Base-by-base conservation (phyloP, 1,140 invertebrate species). In the Bombus waltoni region DNA sequence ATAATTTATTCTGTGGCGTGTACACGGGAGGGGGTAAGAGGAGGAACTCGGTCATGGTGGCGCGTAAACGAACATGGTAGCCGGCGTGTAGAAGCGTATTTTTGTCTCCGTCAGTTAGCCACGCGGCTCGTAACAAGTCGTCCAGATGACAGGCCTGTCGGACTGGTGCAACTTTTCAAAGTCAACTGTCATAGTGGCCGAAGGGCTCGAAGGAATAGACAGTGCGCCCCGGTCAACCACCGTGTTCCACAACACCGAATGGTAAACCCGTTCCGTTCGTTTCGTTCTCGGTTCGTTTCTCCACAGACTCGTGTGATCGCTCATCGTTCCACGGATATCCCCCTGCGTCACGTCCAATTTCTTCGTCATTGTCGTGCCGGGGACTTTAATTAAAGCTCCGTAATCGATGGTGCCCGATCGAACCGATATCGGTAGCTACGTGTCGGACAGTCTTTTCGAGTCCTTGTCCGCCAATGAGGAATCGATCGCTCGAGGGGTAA, bases 131-230 rank as follows among this genome's bases (percentile, higher is more conserved):
- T 82, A 87, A 89, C 87, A 87, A 91, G 91, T 90, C 88, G 86
- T 73, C 88, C 86, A 84, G 90, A 92, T 80, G 92, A 93, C 92
- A 90, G 88, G 70, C 79, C 89, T 85, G 92, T 92, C 92, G 86
- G 91, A 93, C 92, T 86, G 92, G 92, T 92, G 92, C 92, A 93
- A 91, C 91, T 93, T 93, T 88, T 93, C 92, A 93, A 93, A 92
- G 91, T 93, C 91, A 91, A 87, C 80, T 90, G 89, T 90, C 89
- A 90, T 83, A 86, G 73, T 72, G 88, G 88, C 44, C 83, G 78
- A 85, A 90, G 86, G 74, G 88, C 73, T 72, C 70, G 84, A 81
- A 65, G 85, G 87, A 90, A 90, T 88, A 88, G 89, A 88, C 81
- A 83, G 77, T 15, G 57, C 57, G 53, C 28, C 68, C 79, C 70